Conservation (phyloP, 2,797 vertebrate genomes). For the Pachyuromys duprasi region DNA sequence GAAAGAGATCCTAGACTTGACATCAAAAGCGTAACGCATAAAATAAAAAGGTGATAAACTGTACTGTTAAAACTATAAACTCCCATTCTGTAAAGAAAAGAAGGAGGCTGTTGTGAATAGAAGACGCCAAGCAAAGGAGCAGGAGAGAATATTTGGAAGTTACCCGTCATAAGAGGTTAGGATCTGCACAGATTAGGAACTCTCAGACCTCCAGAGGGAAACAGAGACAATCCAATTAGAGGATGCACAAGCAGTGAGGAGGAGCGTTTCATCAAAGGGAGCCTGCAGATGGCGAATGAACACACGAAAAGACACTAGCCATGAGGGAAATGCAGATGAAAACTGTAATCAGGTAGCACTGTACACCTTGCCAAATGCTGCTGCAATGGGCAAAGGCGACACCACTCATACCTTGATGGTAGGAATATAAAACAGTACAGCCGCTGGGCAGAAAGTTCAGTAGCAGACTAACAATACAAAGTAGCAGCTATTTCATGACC, state of each 20-base stretch:
- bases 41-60: background rate
- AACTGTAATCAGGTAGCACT: background rate
- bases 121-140: background rate
- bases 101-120: background rate
- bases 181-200: background rate
- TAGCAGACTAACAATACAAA: background rate
- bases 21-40: background rate
- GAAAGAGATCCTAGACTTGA: background rate
- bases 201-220: constrained; percentile 10
- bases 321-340: constrained; percentile 5
- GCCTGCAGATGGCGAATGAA: constrained; percentile 21
- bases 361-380: background rate
- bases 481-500: background rate
- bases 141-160: background rate
- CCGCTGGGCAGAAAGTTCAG: background rate
- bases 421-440: background rate
- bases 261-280: constrained; percentile 12
- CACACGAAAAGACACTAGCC: constrained; percentile 3
- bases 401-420: background rate
- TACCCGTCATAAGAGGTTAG: background rate
- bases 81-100: background rate
- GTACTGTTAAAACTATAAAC: background rate
- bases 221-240: constrained; percentile 28
- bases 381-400: background rate
- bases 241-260: background rate